Conservation (phyloP, 2,113 vertebrate genomes). For the Mormoops blainvillei region DNA sequence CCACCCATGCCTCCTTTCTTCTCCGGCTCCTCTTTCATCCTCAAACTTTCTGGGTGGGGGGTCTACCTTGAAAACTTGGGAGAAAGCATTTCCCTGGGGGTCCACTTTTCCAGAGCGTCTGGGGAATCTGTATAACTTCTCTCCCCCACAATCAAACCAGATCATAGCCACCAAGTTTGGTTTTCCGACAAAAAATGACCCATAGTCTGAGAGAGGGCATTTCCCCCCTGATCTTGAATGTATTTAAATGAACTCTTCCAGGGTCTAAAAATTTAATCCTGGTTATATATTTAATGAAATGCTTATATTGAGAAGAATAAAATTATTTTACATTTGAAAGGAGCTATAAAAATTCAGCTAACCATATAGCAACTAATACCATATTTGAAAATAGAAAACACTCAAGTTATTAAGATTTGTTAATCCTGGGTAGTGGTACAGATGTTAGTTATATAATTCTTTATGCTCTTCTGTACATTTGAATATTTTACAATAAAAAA, state of each 20-base stretch:
- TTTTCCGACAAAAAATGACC: neutral
- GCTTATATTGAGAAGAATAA: slow-evolving; percentile 49
- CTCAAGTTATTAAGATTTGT: neutral
- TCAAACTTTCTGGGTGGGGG: neutral
- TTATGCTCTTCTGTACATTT: neutral
- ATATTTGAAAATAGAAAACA: slow-evolving; percentile 30
- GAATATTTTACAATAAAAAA: neutral
- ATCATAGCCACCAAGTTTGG: neutral
- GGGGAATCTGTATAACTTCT: neutral
- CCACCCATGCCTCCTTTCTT: neutral
- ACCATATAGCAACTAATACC: slow-evolving; percentile 23
- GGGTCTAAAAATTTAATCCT: slow-evolving; percentile 41
- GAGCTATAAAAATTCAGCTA: slow-evolving; percentile 37
- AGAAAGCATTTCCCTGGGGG: neutral
- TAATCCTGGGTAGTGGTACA: neutral
- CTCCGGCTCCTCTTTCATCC: neutral
- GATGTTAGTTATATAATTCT: neutral
- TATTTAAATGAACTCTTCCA: slow-evolving; percentile 45
- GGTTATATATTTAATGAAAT: slow-evolving; percentile 34
- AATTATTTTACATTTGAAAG: slow-evolving; percentile 52
- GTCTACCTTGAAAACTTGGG: neutral
- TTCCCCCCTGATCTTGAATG: neutral
- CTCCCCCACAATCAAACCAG: neutral
- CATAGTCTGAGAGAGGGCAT: neutral
- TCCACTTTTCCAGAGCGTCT: neutral